Percentiles rank a stretch among this genome's conserved stretches.
Conservation (phyloP, 2,888 invertebrate genomes). For the Malthinus flaveolus region DNA sequence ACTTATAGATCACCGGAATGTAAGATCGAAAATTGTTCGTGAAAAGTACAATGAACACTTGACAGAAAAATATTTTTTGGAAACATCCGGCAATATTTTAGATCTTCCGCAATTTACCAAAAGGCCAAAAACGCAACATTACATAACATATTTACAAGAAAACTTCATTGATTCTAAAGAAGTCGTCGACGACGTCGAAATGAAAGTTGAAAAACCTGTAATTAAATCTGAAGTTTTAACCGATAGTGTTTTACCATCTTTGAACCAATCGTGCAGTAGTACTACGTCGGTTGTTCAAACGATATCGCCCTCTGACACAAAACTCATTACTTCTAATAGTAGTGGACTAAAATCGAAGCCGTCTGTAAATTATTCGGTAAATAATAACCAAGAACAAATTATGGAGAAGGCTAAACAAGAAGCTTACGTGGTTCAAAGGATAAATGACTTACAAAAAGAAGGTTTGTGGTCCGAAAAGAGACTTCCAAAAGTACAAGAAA, state of each 20-base stretch:
- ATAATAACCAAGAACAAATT: slow-evolving; percentile 71
- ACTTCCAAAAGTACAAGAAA: slow-evolving; percentile 90
- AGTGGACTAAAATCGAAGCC: slow-evolving; percentile 30
- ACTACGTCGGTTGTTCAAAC: slow-evolving; percentile 26
- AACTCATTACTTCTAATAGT: slow-evolving; percentile 1
- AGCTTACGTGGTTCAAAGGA: slow-evolving; percentile 91
- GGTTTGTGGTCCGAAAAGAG: slow-evolving; percentile 93
- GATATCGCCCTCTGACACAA: slow-evolving; percentile 22
- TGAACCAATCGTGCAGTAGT: slow-evolving; percentile 28
- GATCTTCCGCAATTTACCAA: slow-evolving; percentile 86
- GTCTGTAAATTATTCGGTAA: slow-evolving; percentile 27
- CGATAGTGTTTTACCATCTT: background rate
- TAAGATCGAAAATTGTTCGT: slow-evolving; percentile 68
- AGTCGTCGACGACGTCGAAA: slow-evolving; percentile 21
- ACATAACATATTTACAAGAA: slow-evolving; percentile 74
- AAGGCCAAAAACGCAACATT: slow-evolving; percentile 74
- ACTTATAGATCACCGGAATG: slow-evolving; percentile 72
- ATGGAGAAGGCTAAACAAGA: slow-evolving; percentile 89
- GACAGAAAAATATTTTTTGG: slow-evolving; percentile 85
- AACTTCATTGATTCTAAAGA: slow-evolving; percentile 51
- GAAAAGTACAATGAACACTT: slow-evolving; percentile 78
- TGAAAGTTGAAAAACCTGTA: background rate
- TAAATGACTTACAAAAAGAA: slow-evolving; percentile 88
- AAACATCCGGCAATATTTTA: slow-evolving; percentile 85
- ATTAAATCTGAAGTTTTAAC: slow-evolving; percentile 11